Percentiles rank a stretch among this genome's conserved stretches.
phyloP scores from a whole-genome alignment of 2,113 vertebrate species.

The Oplegnathus fasciatus region DNA sequence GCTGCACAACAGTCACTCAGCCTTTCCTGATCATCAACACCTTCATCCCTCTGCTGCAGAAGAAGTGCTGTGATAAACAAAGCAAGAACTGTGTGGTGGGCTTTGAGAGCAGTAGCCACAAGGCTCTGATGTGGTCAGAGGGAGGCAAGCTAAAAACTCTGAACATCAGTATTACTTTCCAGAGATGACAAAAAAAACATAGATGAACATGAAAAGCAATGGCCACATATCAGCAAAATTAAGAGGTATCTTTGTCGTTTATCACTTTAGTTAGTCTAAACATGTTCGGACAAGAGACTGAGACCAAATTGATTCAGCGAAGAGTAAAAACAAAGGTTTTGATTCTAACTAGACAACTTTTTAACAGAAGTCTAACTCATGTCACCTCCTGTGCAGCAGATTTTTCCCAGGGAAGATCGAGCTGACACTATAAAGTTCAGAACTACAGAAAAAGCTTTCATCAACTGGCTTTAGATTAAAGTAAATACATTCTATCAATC shows the following conservation, averaged over 20 bases:
- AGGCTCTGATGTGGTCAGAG: slow-evolving; percentile 6
- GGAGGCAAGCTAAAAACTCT: background rate
- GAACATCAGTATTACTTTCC: background rate
- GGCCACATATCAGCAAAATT: background rate
- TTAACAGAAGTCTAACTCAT: background rate
- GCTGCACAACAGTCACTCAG: background rate
- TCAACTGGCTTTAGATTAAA: background rate
- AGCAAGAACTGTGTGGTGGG: background rate
- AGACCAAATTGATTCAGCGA: background rate
- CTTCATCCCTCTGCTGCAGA: background rate
- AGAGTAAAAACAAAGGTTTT: background rate
- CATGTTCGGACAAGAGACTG: background rate
- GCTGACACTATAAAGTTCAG: background rate
- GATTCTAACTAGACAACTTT: background rate
- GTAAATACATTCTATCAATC: background rate
- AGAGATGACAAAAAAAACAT: background rate
- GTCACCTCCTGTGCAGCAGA: background rate
- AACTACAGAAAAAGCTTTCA: background rate
- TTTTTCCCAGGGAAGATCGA: background rate
- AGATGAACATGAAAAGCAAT: background rate
- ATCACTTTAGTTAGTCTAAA: background rate
- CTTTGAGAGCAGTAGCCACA: background rate
- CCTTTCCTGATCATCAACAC: slow-evolving; percentile 1
- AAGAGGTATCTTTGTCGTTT: background rate
- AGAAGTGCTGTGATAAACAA: background rate